These are phyloP conservation scores for Agriopis leucophaearia DNA, from an alignment of 2,888 invertebrate species.

Conservation along the genomic window DNA sequence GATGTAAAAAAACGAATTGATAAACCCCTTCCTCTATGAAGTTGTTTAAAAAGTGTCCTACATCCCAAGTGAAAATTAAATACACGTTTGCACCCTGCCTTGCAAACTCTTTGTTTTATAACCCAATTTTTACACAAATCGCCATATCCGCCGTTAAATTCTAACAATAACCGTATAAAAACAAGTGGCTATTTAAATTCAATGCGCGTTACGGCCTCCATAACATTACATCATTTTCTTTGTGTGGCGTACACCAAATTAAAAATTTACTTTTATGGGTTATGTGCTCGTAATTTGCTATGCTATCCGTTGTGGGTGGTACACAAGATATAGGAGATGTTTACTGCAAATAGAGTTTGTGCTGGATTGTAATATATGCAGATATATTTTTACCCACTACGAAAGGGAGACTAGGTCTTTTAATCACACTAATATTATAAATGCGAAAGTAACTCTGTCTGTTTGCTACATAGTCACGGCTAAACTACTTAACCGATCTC, in stretches of 20 bases:
- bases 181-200: conserved; percentile 48
- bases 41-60: too few species aligned
- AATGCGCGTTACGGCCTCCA: conserved; percentile 40
- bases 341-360: conserved; percentile 27
- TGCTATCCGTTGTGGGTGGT: conserved; percentile 24
- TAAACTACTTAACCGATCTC: too few species aligned
- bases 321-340: conserved; percentile 13
- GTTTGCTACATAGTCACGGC: too few species aligned
- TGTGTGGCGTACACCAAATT: conserved; percentile 46
- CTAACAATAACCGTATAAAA: conserved; percentile 42
- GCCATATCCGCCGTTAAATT: conserved; percentile 32
- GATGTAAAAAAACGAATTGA: too few species aligned
- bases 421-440: too few species aligned
- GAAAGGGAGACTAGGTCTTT: too few species aligned
- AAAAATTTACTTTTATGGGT: conserved; percentile 46
- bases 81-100: not conserved
- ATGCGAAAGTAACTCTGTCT: too few species aligned
- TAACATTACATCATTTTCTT: conserved; percentile 49
- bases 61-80: too few species aligned
- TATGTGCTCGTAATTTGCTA: conserved; percentile 26
- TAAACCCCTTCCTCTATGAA: too few species aligned
- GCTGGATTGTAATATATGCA: not conserved
- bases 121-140: conserved; percentile 27
- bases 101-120: conserved; percentile 22
- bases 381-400: too few species aligned